Conservation (phyloP, 2,113 vertebrate species). For the Hyperoodon ampullatus region DNA sequence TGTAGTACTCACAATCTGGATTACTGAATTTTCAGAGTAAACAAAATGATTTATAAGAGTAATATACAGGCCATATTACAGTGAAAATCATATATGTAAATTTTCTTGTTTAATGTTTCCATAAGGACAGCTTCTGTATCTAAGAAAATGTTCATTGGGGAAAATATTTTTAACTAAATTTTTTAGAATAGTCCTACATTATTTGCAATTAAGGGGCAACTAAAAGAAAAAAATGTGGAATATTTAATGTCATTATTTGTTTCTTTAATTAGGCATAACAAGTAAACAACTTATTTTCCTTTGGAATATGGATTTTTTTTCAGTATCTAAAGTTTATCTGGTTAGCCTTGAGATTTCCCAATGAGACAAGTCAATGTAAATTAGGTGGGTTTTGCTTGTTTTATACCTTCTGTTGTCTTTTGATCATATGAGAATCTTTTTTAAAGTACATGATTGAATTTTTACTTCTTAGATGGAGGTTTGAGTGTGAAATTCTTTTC, state of each 20-base stretch:
- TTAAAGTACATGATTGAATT: conserved; percentile 31
- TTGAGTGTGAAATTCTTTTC: conserved; percentile 50
- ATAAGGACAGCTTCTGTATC: not conserved
- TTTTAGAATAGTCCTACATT: not conserved
- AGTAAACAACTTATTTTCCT: conserved; percentile 6
- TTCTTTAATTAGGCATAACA: conserved; percentile 38
- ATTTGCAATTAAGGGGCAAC: not conserved
- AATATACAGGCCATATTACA: not conserved
- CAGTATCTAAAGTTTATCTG: not conserved
- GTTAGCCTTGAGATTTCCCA: conserved; percentile 23
- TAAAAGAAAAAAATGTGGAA: not conserved
- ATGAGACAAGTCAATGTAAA: conserved; percentile 9
- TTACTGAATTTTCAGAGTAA: conserved; percentile 4
- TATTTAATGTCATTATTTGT: not conserved
- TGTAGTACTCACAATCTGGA: not conserved
- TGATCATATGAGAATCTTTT: conserved; percentile 56
- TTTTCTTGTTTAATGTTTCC: not conserved
- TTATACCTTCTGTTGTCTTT: conserved; percentile 44
- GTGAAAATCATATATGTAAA: not conserved
- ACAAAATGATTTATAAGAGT: not conserved
- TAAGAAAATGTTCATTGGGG: not conserved
- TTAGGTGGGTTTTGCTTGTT: conserved; percentile 10
- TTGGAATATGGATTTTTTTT: not conserved
- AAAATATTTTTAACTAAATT: not conserved
- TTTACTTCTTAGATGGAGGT: conserved; percentile 59